Conservation (phyloP, 2,888 invertebrate genomes). For the Merodon equestris region DNA sequence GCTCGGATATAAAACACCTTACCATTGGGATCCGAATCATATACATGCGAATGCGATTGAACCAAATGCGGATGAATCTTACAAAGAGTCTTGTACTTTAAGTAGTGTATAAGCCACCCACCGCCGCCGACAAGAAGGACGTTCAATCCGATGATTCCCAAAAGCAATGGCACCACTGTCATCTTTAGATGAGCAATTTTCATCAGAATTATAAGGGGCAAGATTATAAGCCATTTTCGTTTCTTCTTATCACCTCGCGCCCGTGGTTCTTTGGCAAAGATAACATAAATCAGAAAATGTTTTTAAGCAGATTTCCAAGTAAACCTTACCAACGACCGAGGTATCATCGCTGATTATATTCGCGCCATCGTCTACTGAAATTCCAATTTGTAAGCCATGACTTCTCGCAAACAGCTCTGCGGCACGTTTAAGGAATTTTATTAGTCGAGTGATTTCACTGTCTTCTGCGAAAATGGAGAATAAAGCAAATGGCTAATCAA, state of each 20-base stretch:
- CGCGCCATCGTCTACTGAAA: constrained; percentile 74
- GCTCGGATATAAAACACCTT: constrained; percentile 31
- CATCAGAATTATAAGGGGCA: constrained; percentile 76
- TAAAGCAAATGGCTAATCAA: too few relatives aligned
- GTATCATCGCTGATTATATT: constrained; percentile 68
- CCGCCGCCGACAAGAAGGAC: constrained; percentile 75
- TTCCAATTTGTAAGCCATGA: constrained; percentile 75
- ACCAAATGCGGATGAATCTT: constrained; percentile 77
- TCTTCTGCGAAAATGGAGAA: constrained; percentile 71
- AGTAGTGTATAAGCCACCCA: constrained; percentile 76
- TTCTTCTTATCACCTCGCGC: constrained; percentile 73
- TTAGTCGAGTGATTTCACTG: constrained; percentile 73
- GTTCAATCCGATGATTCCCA: constrained; percentile 75
- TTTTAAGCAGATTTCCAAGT: neutral
- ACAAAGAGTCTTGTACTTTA: constrained; percentile 77
- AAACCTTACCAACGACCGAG: constrained; percentile 72
- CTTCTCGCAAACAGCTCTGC: constrained; percentile 75
- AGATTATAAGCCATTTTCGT: constrained; percentile 74
- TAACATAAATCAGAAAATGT: neutral
- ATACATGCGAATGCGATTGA: constrained; percentile 77
- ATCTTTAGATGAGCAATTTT: constrained; percentile 77
- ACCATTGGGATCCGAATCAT: constrained; percentile 76
- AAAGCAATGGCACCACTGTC: constrained; percentile 74
- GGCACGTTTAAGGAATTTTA: constrained; percentile 76
- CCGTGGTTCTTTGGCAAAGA: constrained; percentile 70